phyloP scores from a whole-genome alignment of 2,888 invertebrate species.

The Sceliomorpha sp. region DNA sequence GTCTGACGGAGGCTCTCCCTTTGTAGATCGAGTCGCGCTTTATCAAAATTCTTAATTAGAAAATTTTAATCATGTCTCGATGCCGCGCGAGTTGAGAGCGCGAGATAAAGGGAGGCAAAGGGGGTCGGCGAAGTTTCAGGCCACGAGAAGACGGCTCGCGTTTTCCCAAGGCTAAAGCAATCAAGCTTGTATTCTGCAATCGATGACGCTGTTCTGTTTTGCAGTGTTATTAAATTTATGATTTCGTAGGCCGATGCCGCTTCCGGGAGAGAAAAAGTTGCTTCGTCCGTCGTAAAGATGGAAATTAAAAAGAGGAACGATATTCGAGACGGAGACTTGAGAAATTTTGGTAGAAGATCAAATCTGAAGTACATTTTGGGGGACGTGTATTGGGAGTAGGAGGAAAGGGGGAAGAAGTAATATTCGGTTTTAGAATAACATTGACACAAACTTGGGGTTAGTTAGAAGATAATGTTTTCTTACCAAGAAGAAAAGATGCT shows the following conservation, averaged over 20 bases:
- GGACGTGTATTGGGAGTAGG: too few species aligned
- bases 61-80: slow-evolving; percentile 80
- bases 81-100: slow-evolving; percentile 56
- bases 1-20: slow-evolving; percentile 26
- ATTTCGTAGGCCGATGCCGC: not conserved
- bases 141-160: slow-evolving; percentile 53
- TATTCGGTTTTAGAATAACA: too few species aligned
- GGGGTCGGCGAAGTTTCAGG: slow-evolving; percentile 31
- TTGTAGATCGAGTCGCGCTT: slow-evolving; percentile 60
- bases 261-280: slow-evolving; percentile 1
- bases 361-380: too few species aligned
- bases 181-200: slow-evolving; percentile 63
- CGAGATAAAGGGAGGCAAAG: slow-evolving; percentile 40
- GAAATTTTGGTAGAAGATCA: too few species aligned
- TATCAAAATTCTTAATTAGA: slow-evolving; percentile 80
- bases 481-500: too few species aligned
- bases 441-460: too few species aligned
- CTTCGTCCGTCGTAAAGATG: not conserved
- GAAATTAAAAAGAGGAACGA: too few species aligned
- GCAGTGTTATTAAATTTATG: slow-evolving; percentile 50
- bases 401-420: too few species aligned
- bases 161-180: slow-evolving; percentile 60
- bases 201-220: slow-evolving; percentile 51
- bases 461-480: too few species aligned
- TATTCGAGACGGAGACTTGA: too few species aligned